Base-by-base conservation (phyloP, 1,140 invertebrate genomes). In the Drosophila sproati region DNA sequence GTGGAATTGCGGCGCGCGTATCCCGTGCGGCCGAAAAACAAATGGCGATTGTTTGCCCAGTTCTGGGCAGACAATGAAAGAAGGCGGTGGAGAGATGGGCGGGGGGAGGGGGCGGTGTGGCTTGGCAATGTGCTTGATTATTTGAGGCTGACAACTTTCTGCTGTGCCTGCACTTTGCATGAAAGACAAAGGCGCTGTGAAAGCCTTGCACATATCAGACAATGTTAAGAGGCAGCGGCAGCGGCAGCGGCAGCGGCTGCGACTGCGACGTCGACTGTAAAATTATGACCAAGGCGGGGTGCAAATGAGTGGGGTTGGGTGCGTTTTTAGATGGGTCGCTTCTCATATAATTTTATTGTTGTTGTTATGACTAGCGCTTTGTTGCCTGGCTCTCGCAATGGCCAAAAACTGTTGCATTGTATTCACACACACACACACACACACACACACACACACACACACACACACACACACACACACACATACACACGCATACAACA, bases 381-480 rank as follows among this genome's bases (percentile, higher is more conserved):
- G 68, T 72, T 45, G 43, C 50, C 57, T 51, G 66, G 31, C 72
- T 50, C 56, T 28, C 47, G 48, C 29, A 52, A 43, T 51, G 55
- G 41, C 50, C 54, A 55, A 70, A 75, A 75, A 75, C 73, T 72
- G 69, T 76, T 72, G 61, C 73, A 64, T 76, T 76, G 73, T 74
- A 50, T 66, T 60, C 61, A 32, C 7, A 56, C 41, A 57, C 66
- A 62, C 55, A 50, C 41, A 20, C 55, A 31, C 68, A 41, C 59
- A 6, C 34, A 20, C 34, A 55, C 34, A 57, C n/a, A n/a, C 63
- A 59, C 59, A 6, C 34, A n/a, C 28, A 31, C 69, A 32, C 43
- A 61, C 68, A 55, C 54, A 51, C 20, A 52, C 20, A 43, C n/a
- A 35, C 7, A 56, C 41, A 57, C 66, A 62, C 55, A 50, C 41